Evolutionary conservation across 2,888 invertebrate species (phyloP).

Genomic region (Xestia sexstrigata): DNA sequence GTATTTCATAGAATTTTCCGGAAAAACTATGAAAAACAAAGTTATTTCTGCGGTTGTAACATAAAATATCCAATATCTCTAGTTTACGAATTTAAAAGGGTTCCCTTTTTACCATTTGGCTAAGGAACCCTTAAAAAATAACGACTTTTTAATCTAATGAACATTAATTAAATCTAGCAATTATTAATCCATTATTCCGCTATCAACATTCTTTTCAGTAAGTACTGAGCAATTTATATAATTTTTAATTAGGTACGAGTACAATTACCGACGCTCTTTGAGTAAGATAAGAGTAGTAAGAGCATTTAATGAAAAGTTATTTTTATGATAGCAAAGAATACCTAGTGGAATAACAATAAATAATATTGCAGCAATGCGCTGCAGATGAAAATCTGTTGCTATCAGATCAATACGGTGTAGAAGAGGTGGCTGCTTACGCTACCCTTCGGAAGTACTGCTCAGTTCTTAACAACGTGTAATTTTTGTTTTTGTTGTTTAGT

Average conservation of each 20-base stretch:
- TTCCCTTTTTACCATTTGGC: background rate
- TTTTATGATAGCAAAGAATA: background rate
- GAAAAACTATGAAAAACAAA: slow-evolving; percentile 2
- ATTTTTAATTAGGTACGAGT: slow-evolving; percentile 4
- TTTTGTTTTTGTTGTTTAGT: no score
- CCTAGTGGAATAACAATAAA: slow-evolving; percentile 17
- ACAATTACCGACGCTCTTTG: slow-evolving; percentile 12
- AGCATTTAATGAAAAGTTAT: slow-evolving; percentile 30
- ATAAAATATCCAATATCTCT: background rate
- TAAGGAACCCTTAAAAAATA: background rate
- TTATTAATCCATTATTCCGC: slow-evolving; percentile 34
- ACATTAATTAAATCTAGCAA: background rate
- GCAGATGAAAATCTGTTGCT: slow-evolving; percentile 48
- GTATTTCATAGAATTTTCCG: background rate
- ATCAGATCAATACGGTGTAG: slow-evolving; percentile 64
- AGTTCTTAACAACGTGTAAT: slow-evolving; percentile 28
- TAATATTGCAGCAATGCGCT: slow-evolving; percentile 29
- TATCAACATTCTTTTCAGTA: slow-evolving; percentile 36
- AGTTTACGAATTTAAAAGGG: background rate
- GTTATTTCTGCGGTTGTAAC: background rate
- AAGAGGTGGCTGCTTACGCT: slow-evolving; percentile 46
- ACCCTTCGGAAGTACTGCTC: slow-evolving; percentile 41
- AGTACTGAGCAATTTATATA: slow-evolving; percentile 26
- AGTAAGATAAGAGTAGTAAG: slow-evolving; percentile 23
- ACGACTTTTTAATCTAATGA: background rate